Percentiles rank a stretch among this genome's conserved stretches.
phyloP scores from a whole-genome alignment of 2,888 invertebrate genomes.

The Drosophila borealis region DNA sequence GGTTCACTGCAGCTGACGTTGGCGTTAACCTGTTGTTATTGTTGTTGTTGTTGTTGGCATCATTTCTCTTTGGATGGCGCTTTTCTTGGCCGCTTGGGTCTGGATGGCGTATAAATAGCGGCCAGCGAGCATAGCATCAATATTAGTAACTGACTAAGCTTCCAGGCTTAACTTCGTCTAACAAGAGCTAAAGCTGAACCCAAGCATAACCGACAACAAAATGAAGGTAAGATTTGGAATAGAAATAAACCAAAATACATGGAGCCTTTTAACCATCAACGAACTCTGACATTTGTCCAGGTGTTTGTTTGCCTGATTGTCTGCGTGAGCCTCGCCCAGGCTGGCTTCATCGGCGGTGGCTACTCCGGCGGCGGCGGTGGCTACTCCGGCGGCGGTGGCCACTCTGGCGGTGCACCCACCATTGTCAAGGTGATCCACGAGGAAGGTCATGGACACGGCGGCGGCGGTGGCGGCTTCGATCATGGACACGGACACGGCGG shows the following conservation, averaged over 20 bases:
- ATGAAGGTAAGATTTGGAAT: constrained; percentile 62
- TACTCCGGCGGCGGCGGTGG: constrained; percentile 45
- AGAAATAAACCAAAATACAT: no score
- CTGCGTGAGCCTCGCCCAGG: constrained; percentile 59
- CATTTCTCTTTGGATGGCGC: constrained; percentile 47
- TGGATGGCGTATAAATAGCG: constrained; percentile 60
- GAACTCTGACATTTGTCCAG: constrained; percentile 24
- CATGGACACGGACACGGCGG: constrained; percentile 25
- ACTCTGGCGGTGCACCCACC: constrained; percentile 48
- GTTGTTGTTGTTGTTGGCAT: constrained; percentile 17
- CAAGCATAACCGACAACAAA: constrained; percentile 65
- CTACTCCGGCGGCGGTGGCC: constrained; percentile 51
- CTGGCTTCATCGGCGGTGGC: constrained; percentile 64
- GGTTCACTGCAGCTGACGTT: constrained; percentile 10
- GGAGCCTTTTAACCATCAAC: no score
- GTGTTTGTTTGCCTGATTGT: constrained; percentile 71
- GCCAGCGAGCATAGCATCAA: constrained; percentile 30
- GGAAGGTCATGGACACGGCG: constrained; percentile 40
- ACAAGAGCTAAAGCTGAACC: constrained; percentile 54
- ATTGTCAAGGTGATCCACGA: constrained; percentile 53
- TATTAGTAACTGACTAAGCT: constrained; percentile 64
- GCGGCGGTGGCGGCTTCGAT: constrained; percentile 31
- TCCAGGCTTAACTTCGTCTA: constrained; percentile 63
- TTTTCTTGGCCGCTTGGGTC: constrained; percentile 14
- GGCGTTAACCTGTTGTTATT: not conserved